These are phyloP conservation scores for Vireo griseus DNA, from an alignment of 2,797 vertebrate genomes.

Conservation along the genomic window DNA sequence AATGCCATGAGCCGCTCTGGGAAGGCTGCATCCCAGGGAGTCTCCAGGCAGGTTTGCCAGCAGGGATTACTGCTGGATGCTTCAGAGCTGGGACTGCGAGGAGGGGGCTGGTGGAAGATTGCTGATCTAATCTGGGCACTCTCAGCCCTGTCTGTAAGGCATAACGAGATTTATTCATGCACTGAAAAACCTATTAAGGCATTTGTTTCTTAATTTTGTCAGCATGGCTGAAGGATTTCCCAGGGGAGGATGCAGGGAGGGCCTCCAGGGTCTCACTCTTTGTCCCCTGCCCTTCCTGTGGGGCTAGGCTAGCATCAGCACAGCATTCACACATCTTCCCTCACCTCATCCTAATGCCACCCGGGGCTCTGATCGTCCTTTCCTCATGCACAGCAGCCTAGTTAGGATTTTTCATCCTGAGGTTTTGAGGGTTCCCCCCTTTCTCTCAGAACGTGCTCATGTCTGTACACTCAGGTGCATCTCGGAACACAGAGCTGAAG, in stretches of 20 bases:
- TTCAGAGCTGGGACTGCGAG: not conserved
- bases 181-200: not conserved
- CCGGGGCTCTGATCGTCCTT: rapidly evolving
- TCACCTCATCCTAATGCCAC: not conserved
- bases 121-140: not conserved
- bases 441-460: rapidly evolving
- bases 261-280: rapidly evolving
- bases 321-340: not conserved
- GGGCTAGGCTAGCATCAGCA: not conserved
- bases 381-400: not conserved
- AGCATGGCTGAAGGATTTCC: not conserved
- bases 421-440: not conserved
- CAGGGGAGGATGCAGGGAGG: not conserved
- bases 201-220: not conserved
- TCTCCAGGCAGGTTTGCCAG: not conserved
- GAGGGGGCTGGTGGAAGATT: not conserved
- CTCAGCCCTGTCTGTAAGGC: not conserved
- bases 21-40: not conserved
- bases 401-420: not conserved
- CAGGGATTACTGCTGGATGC: not conserved
- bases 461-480: not conserved
- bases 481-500: not conserved
- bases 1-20: rapidly evolving
- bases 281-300: not conserved
- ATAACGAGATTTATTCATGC: not conserved